Percentiles rank a stretch among this genome's conserved stretches.
Evolutionary conservation across 2,113 vertebrate species (phyloP).

Genomic region (Rhea americana): DNA sequence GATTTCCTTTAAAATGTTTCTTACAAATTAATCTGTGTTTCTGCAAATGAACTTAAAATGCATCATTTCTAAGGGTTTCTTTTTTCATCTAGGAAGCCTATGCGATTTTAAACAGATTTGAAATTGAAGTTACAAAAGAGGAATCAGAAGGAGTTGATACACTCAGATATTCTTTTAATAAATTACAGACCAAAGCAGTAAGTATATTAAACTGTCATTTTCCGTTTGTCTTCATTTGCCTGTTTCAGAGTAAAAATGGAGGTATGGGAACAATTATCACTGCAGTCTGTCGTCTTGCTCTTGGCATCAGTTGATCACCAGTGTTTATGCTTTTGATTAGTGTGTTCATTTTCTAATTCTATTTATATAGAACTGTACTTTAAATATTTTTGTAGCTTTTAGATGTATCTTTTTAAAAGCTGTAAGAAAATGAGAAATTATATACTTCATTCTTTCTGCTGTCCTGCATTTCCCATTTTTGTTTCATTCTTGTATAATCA

Average conservation of each 20-base stretch:
- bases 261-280: neutral
- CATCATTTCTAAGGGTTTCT: neutral
- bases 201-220: constrained; percentile 56
- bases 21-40: neutral
- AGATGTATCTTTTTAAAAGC: neutral
- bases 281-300: neutral
- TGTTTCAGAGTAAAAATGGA: neutral
- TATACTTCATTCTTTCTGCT: neutral
- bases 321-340: neutral
- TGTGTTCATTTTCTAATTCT: neutral
- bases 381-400: neutral
- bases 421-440: neutral
- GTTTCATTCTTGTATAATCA: neutral
- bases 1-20: neutral
- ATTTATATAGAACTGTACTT: neutral
- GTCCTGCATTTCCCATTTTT: neutral
- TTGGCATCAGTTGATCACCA: neutral
- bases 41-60: neutral
- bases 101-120: constrained; percentile 78
- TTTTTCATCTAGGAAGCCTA: constrained; percentile 82
- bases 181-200: constrained; percentile 81
- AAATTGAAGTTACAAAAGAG: constrained; percentile 79
- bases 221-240: neutral
- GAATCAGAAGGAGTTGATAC: constrained; percentile 82
- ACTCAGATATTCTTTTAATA: constrained; percentile 79